phyloP scores from a whole-genome alignment of 1,140 invertebrate species.

The Macrobrachium nipponense region DNA sequence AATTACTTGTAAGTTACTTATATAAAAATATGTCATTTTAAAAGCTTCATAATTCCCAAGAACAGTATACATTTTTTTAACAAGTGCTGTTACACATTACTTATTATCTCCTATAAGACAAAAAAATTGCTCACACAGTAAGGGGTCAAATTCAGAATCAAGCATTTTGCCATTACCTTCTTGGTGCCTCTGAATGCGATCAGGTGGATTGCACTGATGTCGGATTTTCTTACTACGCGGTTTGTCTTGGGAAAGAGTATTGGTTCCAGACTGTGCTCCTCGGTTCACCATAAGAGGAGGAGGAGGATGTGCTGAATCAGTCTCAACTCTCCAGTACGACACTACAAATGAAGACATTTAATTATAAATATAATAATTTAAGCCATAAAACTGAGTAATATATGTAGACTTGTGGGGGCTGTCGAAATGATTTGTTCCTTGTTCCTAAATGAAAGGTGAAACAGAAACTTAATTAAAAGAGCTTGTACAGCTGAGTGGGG shows the following conservation, averaged over 20 bases:
- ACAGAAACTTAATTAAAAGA: neutral
- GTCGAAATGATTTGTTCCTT: no score
- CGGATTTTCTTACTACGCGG: slow-evolving; percentile 58
- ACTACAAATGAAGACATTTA: slow-evolving; percentile 35
- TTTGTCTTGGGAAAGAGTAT: slow-evolving; percentile 31
- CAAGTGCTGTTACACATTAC: no score
- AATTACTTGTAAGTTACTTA: no score
- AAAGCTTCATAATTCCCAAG: no score
- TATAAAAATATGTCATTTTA: no score
- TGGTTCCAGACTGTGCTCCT: neutral
- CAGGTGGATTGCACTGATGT: slow-evolving; percentile 60
- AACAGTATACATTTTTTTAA: no score
- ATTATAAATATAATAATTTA: no score
- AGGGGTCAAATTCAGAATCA: neutral
- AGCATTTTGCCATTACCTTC: slow-evolving; percentile 35
- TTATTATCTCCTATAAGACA: neutral
- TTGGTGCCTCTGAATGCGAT: slow-evolving; percentile 55
- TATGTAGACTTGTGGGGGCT: neutral
- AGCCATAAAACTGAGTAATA: no score
- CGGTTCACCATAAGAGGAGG: slow-evolving; percentile 33
- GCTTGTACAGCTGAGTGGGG: neutral
- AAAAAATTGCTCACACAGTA: neutral
- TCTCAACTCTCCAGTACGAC: slow-evolving; percentile 61
- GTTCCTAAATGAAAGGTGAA: no score
- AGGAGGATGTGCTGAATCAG: slow-evolving; percentile 32